Evolutionary conservation across 2,113 vertebrate genomes (phyloP).

Genomic region (Acrocephalus kingi): DNA sequence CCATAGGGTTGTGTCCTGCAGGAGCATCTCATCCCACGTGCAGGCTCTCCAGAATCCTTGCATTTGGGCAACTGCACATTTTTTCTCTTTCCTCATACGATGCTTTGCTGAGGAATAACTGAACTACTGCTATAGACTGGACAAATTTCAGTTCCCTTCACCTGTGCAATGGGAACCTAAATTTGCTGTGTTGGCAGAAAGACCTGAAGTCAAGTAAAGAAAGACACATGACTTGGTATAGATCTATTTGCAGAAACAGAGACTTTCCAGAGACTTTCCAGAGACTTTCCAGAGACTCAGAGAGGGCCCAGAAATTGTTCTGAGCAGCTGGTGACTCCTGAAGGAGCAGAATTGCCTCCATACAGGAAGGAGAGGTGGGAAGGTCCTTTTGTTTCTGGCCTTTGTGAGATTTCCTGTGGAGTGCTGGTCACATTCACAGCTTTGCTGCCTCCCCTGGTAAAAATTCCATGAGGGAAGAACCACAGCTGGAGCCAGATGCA

Average conservation of each 20-base stretch:
- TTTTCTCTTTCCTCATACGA: neutral
- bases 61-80: neutral
- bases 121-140: neutral
- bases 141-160: neutral
- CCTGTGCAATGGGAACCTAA: neutral
- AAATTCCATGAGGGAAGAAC: neutral
- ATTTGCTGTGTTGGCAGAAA: neutral
- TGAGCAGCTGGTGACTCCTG: neutral
- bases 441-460: neutral
- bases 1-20: neutral
- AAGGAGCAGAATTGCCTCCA: neutral
- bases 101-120: neutral
- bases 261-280: slow-evolving; percentile 7
- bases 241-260: slow-evolving; percentile 6
- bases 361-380: neutral
- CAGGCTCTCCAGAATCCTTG: neutral
- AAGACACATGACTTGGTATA: neutral
- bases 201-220: neutral
- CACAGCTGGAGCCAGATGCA: neutral
- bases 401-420: neutral
- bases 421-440: neutral
- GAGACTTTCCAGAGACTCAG: slow-evolving; percentile 3
- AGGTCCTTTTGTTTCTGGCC: neutral
- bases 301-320: neutral
- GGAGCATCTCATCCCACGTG: neutral